These are phyloP conservation scores for Axinella damicornis DNA, from an alignment of 37 sponge, comb jelly and placozoan genomes.

Conservation along the genomic window DNA sequence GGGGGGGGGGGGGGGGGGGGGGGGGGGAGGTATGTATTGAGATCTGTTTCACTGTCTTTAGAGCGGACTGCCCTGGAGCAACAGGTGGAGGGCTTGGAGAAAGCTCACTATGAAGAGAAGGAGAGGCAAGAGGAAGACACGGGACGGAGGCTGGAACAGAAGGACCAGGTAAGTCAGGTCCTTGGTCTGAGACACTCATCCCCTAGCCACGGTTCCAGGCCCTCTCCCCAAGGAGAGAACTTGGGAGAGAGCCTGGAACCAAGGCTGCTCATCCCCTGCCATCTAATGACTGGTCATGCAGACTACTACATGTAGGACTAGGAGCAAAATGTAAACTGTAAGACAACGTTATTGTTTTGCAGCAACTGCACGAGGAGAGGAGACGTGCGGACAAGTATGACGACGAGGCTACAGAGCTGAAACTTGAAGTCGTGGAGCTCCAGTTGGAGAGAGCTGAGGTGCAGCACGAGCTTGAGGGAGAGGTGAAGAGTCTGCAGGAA, in stretches of 20 bases:
- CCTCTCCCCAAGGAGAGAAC: too few relatives aligned
- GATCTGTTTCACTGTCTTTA: background rate
- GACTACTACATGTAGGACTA: too few relatives aligned
- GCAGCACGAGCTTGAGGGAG: background rate
- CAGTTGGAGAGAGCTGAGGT: constrained; percentile 45
- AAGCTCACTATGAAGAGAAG: background rate
- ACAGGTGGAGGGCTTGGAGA: background rate
- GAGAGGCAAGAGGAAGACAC: background rate
- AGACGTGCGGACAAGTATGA: constrained; percentile 1
- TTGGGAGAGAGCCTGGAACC: too few relatives aligned
- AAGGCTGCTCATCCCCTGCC: too few relatives aligned
- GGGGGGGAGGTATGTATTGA: too few relatives aligned
- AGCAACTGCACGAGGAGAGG: background rate
- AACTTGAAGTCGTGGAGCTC: constrained; percentile 34
- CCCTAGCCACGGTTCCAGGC: too few relatives aligned
- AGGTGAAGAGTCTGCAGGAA: background rate
- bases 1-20: too few relatives aligned
- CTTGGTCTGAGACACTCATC: too few relatives aligned
- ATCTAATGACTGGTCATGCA: too few relatives aligned
- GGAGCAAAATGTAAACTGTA: background rate
- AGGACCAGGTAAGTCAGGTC: background rate
- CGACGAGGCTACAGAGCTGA: constrained; percentile 31
- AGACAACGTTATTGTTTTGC: background rate
- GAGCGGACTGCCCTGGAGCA: background rate
- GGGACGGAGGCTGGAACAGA: background rate